These are phyloP conservation scores for Chondrilla cf. caribensis DNA, from an alignment of 37 sponge, comb jelly and placozoan genomes.

Conservation along the genomic window DNA sequence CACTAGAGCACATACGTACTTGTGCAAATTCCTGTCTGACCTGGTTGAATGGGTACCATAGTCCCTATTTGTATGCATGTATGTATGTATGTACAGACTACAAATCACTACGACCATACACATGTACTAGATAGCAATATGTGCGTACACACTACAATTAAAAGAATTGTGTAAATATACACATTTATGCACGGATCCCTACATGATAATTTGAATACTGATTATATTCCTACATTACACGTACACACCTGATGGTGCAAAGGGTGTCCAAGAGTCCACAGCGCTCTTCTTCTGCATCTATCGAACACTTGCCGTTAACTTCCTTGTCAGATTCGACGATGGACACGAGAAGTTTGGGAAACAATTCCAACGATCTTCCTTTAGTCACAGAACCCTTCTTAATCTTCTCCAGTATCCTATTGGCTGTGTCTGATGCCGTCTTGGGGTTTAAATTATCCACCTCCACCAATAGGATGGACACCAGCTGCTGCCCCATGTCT, in stretches of 20 bases:
- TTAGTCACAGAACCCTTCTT: constrained; percentile 43
- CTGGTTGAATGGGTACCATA: too few species aligned
- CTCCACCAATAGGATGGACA: background rate
- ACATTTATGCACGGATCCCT: too few species aligned
- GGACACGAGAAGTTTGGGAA: constrained; percentile 79
- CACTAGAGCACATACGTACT: too few species aligned
- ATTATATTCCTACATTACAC: too few species aligned
- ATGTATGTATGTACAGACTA: too few species aligned
- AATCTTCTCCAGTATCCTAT: constrained; percentile 46
- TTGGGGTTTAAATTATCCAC: background rate
- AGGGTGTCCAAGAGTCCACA: constrained; percentile 58
- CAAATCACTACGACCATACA: too few species aligned
- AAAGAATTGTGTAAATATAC: too few species aligned
- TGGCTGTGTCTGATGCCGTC: constrained; percentile 9
- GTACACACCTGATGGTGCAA: constrained; percentile 46
- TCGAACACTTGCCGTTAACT: background rate
- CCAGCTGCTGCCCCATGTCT: background rate
- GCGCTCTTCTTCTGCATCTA: constrained; percentile 54
- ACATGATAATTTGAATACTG: too few species aligned
- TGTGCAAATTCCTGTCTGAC: too few species aligned
- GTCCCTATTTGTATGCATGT: too few species aligned
- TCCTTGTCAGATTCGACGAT: constrained; percentile 4
- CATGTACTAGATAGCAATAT: too few species aligned
- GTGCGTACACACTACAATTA: too few species aligned
- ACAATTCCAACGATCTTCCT: constrained; percentile 65